A percentile compares a stretch with the other conserved stretches of the same genome.
phyloP scores from a whole-genome alignment of 2,113 vertebrate species.

The Boleophthalmus pectinirostris region DNA sequence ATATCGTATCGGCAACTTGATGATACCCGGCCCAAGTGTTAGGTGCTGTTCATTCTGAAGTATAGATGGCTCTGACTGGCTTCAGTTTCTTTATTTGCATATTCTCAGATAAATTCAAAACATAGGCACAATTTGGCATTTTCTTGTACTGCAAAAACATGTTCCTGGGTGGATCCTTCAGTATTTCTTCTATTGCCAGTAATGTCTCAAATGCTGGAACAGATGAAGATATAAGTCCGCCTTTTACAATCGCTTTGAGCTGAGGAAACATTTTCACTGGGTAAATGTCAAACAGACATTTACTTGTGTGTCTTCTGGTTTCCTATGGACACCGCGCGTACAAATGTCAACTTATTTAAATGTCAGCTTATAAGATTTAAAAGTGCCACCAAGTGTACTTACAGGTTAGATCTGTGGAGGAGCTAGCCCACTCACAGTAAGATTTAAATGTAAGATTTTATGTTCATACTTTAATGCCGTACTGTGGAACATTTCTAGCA shows the following conservation, averaged over 20 bases:
- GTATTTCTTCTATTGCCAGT: background rate
- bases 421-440: no score
- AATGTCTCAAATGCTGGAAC: slow-evolving; percentile 17
- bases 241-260: background rate
- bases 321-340: background rate
- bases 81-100: no score
- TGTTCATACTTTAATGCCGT: no score
- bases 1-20: no score
- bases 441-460: no score
- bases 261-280: slow-evolving; percentile 7
- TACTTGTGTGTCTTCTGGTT: background rate
- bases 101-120: background rate
- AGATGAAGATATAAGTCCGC: slow-evolving; percentile 5
- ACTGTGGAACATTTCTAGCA: no score
- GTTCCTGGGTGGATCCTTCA: background rate
- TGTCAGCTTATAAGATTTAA: background rate
- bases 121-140: background rate
- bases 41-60: no score
- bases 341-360: background rate
- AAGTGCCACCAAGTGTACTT: background rate
- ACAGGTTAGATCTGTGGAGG: no score
- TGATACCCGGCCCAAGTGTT: no score
- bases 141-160: background rate
- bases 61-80: no score
- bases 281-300: slow-evolving; percentile 9